phyloP scores from a whole-genome alignment of 2,797 vertebrate species.

The Coluber constrictor region DNA sequence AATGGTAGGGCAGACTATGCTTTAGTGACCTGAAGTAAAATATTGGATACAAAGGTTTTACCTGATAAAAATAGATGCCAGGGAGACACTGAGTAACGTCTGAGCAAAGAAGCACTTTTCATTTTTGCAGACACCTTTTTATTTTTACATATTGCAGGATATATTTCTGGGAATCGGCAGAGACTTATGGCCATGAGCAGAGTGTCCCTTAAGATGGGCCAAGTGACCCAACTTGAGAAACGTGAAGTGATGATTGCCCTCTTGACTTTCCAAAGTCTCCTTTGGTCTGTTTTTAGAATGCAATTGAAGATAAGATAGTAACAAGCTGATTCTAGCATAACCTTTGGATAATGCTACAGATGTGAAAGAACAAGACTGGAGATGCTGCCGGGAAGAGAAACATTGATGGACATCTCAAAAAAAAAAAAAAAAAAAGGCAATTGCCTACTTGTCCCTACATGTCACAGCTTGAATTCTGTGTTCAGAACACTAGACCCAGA shows the following conservation, averaged over 20 bases:
- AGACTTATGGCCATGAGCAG: background rate
- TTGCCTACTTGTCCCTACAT: background rate
- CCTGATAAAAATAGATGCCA: slow-evolving; percentile 45
- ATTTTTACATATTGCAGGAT: slow-evolving; percentile 47
- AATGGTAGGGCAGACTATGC: background rate
- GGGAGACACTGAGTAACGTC: slow-evolving; percentile 1
- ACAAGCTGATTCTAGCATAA: slow-evolving; percentile 22
- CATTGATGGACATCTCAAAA: background rate
- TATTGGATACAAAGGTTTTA: slow-evolving; percentile 20
- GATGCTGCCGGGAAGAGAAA: slow-evolving; percentile 12
- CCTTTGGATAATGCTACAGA: background rate
- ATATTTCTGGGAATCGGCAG: slow-evolving; percentile 16
- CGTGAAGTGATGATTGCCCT: slow-evolving; percentile 44
- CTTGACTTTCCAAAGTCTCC: slow-evolving; percentile 46
- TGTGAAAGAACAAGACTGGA: slow-evolving; percentile 25
- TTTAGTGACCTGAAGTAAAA: background rate
- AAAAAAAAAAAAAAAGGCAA: fast-evolving
- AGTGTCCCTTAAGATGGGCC: slow-evolving; percentile 23
- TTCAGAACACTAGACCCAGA: background rate
- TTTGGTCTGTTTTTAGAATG: slow-evolving; percentile 70
- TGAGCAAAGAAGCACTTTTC: slow-evolving; percentile 43
- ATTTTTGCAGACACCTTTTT: slow-evolving; percentile 48
- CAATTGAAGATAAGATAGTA: slow-evolving; percentile 64
- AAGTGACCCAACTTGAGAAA: slow-evolving; percentile 37
- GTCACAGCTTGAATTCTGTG: background rate